Conservation (phyloP, 1,140 invertebrate species). For the Colletes gigas region DNA sequence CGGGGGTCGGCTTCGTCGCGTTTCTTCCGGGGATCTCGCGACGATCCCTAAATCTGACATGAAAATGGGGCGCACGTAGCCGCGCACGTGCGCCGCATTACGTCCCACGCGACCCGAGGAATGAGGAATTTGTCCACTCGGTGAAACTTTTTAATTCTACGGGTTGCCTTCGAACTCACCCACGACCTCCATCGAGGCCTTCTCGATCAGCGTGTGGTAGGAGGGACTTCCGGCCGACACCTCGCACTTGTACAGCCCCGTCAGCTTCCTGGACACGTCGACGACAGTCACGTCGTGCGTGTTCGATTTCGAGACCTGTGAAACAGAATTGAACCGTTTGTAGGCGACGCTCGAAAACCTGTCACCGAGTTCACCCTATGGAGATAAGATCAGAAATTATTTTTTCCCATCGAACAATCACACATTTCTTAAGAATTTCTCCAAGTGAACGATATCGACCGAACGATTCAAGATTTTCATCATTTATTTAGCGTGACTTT, state of each 20-base stretch:
- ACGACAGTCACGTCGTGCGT: constrained; percentile 82
- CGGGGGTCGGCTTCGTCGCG: neutral
- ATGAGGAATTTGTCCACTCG: constrained; percentile 33
- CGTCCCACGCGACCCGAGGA: neutral
- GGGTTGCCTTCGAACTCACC: constrained; percentile 82
- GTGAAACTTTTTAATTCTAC: constrained; percentile 43
- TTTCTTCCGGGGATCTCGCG: neutral
- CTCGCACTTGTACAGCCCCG: constrained; percentile 88
- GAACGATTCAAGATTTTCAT: too few species aligned
- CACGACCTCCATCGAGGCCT: constrained; percentile 85
- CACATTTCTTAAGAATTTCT: too few species aligned
- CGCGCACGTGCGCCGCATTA: constrained; percentile 34
- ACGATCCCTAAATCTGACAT: constrained; percentile 8
- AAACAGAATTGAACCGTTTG: constrained; percentile 1
- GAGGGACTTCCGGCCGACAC: constrained; percentile 87
- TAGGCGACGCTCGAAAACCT: neutral
- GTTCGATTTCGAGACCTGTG: constrained; percentile 82
- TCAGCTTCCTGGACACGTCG: constrained; percentile 82
- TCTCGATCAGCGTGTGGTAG: constrained; percentile 86
- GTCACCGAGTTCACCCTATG: neutral
- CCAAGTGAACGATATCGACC: too few species aligned
- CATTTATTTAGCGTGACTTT: too few species aligned
- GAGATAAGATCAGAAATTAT: too few species aligned
- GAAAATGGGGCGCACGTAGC: constrained; percentile 42
- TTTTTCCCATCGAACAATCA: too few species aligned